Base-by-base conservation (phyloP, 2,888 invertebrate species). In the Entomobrya proxima region DNA sequence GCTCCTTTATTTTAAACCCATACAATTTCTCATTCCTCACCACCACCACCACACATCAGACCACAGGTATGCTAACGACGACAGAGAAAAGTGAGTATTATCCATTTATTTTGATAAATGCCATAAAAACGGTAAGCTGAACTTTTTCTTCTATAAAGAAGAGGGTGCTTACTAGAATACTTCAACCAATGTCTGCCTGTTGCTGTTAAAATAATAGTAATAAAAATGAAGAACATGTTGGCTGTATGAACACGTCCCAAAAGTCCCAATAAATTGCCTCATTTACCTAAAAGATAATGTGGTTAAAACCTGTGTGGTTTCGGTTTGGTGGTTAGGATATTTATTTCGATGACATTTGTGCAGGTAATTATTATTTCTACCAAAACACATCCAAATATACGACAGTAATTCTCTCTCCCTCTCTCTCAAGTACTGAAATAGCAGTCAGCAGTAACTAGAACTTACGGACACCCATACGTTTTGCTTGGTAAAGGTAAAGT, bases 321-420 rank as follows among this genome's bases (percentile, higher is more conserved):
- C 76, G 58, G 55, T 76, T 58, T 74, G 74, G 76, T 76, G 58
- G 76, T 50, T 79, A 67, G 67, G 35, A 67, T 76, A 76, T 76
- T 76, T 76, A 58, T 76, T 76, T 58, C 58, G 86, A 88, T 88
- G 87, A 88, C 87, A 88, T 88, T 88, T 84, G 87, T 86, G 69
- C 80, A 81, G 84, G 86, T 85, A 86, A 87, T 85, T 86, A 78
- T 79, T 37, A 79, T 58, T 76, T 76, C 76, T 37, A 58, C 50
- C 47, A 21, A 13, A 52, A 52, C 18, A 44, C 24, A 69, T 69
- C 40, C n/a, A 52, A 74, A 50, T 32, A 74, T 32, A 1, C n/a
- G 11, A 21, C 9, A 32, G n/a, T 35, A 44, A 11, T 58, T 35
- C 35, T 52, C 15, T 3, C 1, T 50, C 30, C 9, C 11, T 27